phyloP scores from a whole-genome alignment of 1,140 invertebrate genomes.

The Eumeta japonica region DNA sequence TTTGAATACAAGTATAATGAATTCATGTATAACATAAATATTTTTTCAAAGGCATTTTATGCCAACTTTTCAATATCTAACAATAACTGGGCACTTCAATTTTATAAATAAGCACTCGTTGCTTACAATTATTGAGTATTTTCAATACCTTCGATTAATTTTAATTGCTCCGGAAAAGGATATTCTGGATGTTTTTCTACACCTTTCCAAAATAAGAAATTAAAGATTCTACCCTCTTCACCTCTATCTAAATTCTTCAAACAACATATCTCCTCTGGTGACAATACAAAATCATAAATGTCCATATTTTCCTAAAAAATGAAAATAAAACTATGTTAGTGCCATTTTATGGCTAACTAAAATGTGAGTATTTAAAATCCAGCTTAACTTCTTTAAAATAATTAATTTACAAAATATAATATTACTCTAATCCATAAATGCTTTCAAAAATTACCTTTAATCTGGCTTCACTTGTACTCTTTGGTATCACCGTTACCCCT shows the following conservation, averaged over 20 bases:
- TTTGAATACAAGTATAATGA: too few species aligned
- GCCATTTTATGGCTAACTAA: not conserved
- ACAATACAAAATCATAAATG: slow-evolving; percentile 65
- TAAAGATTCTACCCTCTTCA: slow-evolving; percentile 67
- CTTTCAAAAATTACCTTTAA: slow-evolving; percentile 59
- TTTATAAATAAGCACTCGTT: not conserved
- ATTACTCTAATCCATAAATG: too few species aligned
- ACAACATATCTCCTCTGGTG: slow-evolving; percentile 54
- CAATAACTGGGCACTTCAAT: too few species aligned
- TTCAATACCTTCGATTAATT: slow-evolving; percentile 1
- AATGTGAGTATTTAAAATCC: slow-evolving; percentile 1
- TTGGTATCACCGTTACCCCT: slow-evolving; percentile 78
- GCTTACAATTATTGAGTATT: not conserved
- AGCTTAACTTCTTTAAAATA: not conserved
- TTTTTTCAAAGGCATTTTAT: too few species aligned
- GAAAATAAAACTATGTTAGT: slow-evolving; percentile 8
- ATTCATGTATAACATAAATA: too few species aligned
- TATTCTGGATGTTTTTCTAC: slow-evolving; percentile 67
- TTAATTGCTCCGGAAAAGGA: slow-evolving; percentile 42
- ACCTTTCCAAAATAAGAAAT: slow-evolving; percentile 61
- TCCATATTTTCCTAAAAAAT: slow-evolving; percentile 58
- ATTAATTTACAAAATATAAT: not conserved
- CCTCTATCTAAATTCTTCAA: slow-evolving; percentile 63
- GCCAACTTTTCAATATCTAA: too few species aligned
- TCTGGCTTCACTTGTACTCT: slow-evolving; percentile 73